phyloP scores from a whole-genome alignment of 37 sponge, comb jelly and placozoan species.

The Chondrosia reniformis region DNA sequence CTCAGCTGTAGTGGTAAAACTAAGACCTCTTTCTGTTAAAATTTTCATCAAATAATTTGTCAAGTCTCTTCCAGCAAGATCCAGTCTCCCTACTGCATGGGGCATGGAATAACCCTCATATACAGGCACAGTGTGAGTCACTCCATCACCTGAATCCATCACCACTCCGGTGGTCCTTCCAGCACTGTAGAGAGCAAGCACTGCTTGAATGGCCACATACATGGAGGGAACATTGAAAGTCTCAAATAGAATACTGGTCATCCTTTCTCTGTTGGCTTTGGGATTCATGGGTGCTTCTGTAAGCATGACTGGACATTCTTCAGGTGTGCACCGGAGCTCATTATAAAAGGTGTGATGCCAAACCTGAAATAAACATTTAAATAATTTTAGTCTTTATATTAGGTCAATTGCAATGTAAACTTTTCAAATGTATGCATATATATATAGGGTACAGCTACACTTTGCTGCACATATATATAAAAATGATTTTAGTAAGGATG shows the following conservation, averaged over 20 bases:
- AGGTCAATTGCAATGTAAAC: no score
- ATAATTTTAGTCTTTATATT: no score
- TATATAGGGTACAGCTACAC: neutral
- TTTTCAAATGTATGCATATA: no score
- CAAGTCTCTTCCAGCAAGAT: constrained; percentile 65
- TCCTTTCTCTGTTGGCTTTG: constrained; percentile 77
- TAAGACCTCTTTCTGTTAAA: constrained; percentile 64
- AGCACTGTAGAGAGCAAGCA: constrained; percentile 45
- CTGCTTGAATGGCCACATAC: constrained; percentile 79
- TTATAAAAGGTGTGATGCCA: constrained; percentile 57
- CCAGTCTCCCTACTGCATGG: constrained; percentile 63
- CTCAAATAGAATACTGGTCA: constrained; percentile 76
- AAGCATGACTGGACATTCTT: constrained; percentile 70
- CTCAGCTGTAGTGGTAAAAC: constrained; percentile 73
- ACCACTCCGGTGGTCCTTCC: constrained; percentile 66
- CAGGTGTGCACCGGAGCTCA: constrained; percentile 72
- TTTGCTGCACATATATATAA: neutral
- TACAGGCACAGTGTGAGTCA: constrained; percentile 66
- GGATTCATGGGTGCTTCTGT: constrained; percentile 81
- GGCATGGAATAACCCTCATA: constrained; percentile 74
- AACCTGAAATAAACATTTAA: constrained; percentile 10
- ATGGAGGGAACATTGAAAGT: constrained; percentile 74
- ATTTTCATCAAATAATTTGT: constrained; percentile 73
- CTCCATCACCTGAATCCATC: constrained; percentile 64
- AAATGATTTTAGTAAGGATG: no score